Base-by-base conservation (phyloP, 2,113 vertebrate genomes). In the Daphoenositta chrysoptera region DNA sequence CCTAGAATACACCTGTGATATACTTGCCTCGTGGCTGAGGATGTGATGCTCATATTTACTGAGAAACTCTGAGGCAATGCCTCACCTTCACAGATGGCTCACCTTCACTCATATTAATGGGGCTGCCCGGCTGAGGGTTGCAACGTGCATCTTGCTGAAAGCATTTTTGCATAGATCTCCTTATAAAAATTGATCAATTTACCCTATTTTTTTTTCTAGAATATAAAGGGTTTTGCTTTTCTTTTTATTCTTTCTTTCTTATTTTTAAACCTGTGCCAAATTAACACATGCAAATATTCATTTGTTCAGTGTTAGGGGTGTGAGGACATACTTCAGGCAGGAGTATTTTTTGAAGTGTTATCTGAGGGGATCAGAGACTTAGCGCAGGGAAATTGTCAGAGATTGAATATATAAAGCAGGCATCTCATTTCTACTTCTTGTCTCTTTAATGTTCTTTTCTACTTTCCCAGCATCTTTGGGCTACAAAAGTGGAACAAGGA, bases 21-120 rank as follows among this genome's bases (percentile, higher is more conserved):
- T 35, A 30, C 83, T 92, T 97, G 85, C 93, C 93, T 95, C 4
- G 9, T 95, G 88, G 91, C 88, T 85, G 81, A 90, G 94, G 90
- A 91, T 92, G 71, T 83, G 81, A 84, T 83, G 76, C 31, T 80
- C 65, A 65, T 69, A 30, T 35, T 89, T 66, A 82, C 82, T 64
- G 31, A 11, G 61, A 65, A 51, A 72, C 90, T 89, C 85, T 33
- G 75, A 91, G 95, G 71, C 82, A 33, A 30, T 51, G 51, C 73
- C 60, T 96, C 87, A 63, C 80, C 90, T 78, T 73, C 1, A 18
- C 85, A 94, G 85, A 68, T 92, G 96, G 90, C 58, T 95, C 81
- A 45, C 60, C 68, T 83, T 96, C 89, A 45, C 60, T 83, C 65
- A 20, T 71, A 24, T 69, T 90, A 90, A 93, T 93, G 65, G 86